Conservation (phyloP, 1,140 invertebrate genomes). For the Leptoteleia sp. region DNA sequence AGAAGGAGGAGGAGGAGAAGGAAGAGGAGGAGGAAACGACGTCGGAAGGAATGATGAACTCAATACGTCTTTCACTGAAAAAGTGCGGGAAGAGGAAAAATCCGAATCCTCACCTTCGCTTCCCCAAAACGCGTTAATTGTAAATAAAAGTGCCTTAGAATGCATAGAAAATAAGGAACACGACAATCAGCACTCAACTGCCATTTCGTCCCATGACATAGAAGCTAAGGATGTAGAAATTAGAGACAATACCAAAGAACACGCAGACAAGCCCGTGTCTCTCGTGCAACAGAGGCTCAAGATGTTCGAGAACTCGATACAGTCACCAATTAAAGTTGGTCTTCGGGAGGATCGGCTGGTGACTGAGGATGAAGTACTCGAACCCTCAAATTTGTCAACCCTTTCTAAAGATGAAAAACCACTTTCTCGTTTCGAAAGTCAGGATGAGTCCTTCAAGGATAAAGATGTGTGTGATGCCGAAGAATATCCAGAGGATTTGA, state of each 20-base stretch:
- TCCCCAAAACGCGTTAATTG: conserved; percentile 50
- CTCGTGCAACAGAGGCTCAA: conserved; percentile 73
- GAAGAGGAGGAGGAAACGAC: conserved; percentile 23
- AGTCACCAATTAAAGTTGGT: too few species aligned
- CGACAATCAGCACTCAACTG: conserved; percentile 69
- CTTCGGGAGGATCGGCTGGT: neutral
- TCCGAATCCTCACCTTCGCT: conserved; percentile 25
- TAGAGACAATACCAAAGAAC: conserved; percentile 75
- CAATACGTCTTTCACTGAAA: neutral
- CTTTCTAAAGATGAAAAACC: conserved; percentile 44
- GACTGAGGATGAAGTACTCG: conserved; percentile 24
- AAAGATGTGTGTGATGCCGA: conserved; percentile 31
- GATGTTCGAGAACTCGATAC: conserved; percentile 67
- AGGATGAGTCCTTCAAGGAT: conserved; percentile 5
- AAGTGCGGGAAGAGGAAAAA: conserved; percentile 15
- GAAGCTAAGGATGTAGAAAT: conserved; percentile 60
- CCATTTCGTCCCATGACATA: conserved; percentile 69
- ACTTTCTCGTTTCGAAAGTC: conserved; percentile 48
- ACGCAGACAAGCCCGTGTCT: conserved; percentile 57
- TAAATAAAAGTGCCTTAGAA: conserved; percentile 58
- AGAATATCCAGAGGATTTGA: conserved; percentile 88
- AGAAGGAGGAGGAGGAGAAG: conserved; percentile 51
- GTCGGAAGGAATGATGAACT: neutral
- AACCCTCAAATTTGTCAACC: conserved; percentile 33
- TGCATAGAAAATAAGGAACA: conserved; percentile 54